Percentiles rank a stretch among this genome's conserved stretches.
Conservation (phyloP, 2,797 vertebrate genomes). For the Linurgus olivaceus region DNA sequence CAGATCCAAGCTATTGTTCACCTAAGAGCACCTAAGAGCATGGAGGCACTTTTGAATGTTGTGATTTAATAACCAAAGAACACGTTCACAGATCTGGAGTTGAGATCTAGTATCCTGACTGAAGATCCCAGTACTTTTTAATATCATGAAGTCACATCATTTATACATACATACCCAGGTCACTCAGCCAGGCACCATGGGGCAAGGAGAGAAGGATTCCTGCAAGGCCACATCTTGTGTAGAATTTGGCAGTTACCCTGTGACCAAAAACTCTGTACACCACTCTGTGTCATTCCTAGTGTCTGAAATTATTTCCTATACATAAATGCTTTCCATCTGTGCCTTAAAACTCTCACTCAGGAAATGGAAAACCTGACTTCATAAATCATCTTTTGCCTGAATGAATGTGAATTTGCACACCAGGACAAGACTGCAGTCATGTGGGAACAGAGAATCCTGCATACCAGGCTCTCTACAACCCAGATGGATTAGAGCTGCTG, state of each 20-base stretch:
- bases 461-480: neutral
- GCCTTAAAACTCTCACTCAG: neutral
- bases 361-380: neutral
- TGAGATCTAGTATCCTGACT: neutral
- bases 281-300: neutral
- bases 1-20: neutral
- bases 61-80: neutral
- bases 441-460: neutral
- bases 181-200: neutral
- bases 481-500: neutral
- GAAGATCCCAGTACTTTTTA: neutral
- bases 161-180: neutral
- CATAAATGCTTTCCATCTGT: neutral
- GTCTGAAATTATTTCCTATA: neutral
- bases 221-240: neutral
- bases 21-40: neutral
- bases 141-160: neutral
- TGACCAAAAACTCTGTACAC: neutral
- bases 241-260: neutral
- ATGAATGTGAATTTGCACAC: neutral
- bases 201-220: neutral
- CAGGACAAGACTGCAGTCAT: neutral
- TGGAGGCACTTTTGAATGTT: neutral
- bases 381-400: neutral
- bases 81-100: neutral